Evolutionary conservation across 2,797 vertebrate genomes (phyloP).

Genomic region (Leucoraja ocellata): DNA sequence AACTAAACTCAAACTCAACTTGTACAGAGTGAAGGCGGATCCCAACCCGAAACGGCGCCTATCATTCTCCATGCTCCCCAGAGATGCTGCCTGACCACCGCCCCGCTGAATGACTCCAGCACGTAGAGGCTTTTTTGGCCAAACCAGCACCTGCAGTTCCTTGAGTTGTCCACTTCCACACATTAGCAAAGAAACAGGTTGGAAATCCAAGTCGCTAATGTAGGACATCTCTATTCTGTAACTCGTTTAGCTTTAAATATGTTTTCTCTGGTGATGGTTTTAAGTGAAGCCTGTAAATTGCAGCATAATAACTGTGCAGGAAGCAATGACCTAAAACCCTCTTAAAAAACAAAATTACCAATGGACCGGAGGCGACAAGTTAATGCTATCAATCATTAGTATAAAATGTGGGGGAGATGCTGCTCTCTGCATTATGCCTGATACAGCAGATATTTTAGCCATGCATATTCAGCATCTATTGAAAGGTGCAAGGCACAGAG

Average conservation of each 20-base stretch:
- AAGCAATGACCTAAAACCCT: background rate
- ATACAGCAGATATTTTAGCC: background rate
- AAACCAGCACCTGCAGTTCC: too few relatives aligned
- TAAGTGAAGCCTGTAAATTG: background rate
- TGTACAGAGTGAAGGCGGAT: too few relatives aligned
- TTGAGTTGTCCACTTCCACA: background rate
- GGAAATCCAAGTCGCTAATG: background rate
- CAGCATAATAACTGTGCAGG: background rate
- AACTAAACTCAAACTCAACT: too few relatives aligned
- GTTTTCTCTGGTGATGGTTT: background rate
- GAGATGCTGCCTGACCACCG: too few relatives aligned
- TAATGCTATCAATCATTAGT: background rate
- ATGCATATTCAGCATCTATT: background rate
- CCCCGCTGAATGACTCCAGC: too few relatives aligned
- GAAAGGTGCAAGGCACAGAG: too few relatives aligned
- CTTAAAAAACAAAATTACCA: background rate
- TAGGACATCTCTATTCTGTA: background rate
- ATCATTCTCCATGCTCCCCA: too few relatives aligned
- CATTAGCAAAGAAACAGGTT: background rate
- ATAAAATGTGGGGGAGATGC: background rate
- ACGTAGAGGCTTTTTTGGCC: too few relatives aligned
- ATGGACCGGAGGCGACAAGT: background rate
- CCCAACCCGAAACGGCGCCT: too few relatives aligned
- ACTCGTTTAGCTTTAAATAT: background rate
- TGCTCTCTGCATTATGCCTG: background rate